Evolutionary conservation across 2,113 vertebrate species (phyloP).

Genomic region (Pongo pygmaeus): DNA sequence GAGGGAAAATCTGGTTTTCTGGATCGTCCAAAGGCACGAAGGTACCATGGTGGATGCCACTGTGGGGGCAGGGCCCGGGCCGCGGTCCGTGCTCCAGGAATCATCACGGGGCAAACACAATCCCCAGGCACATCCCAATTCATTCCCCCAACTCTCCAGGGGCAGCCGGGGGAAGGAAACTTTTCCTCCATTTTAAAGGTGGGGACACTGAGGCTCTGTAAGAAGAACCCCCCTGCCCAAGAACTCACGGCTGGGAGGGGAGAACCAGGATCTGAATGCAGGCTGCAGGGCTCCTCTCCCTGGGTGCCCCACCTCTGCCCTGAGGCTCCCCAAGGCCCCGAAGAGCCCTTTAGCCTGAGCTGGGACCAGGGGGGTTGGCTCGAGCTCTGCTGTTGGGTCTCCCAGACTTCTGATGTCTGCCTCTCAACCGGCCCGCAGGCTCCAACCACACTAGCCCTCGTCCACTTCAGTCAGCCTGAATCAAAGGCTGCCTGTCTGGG

Average conservation of each 20-base stretch:
- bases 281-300: background rate
- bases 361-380: background rate
- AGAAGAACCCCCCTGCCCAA: fast-evolving
- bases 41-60: fast-evolving
- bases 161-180: too few relatives aligned
- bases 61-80: fast-evolving
- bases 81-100: fast-evolving
- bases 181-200: background rate
- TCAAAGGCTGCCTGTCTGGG: background rate
- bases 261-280: fast-evolving
- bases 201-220: fast-evolving
- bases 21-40: fast-evolving
- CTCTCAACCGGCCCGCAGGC: fast-evolving
- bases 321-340: fast-evolving
- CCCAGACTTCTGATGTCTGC: background rate
- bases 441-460: fast-evolving
- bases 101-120: fast-evolving
- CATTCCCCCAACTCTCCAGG: fast-evolving
- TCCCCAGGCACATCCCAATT: fast-evolving
- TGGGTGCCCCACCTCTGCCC: background rate
- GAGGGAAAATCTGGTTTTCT: background rate
- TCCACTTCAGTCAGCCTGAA: fast-evolving
- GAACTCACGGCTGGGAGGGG: fast-evolving
- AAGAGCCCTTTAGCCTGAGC: too few relatives aligned
- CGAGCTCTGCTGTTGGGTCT: background rate